Evolutionary conservation across 2,113 vertebrate species (phyloP).

Genomic region (Rhinichthys klamathensis): DNA sequence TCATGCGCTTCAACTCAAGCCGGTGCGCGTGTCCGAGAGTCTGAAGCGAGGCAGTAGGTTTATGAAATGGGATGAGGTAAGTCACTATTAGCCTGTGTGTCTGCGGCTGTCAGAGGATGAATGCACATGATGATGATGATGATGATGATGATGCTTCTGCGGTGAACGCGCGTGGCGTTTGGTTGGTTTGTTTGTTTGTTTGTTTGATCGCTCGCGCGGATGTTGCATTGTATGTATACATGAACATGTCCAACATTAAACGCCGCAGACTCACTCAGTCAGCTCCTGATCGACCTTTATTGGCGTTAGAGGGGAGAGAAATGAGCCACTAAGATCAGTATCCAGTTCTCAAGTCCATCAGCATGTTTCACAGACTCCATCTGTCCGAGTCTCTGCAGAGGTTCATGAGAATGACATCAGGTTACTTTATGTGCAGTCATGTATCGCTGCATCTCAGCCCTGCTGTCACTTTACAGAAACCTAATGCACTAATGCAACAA

Average conservation of each 20-base stretch:
- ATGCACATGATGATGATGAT: not conserved
- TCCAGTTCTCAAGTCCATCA: conserved; percentile 26
- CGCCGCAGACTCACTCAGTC: not conserved
- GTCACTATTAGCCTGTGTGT: conserved; percentile 50
- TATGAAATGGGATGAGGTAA: conserved; percentile 94
- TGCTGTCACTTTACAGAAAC: not conserved
- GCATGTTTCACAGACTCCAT: not conserved
- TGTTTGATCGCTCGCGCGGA: not conserved
- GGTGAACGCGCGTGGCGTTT: not conserved
- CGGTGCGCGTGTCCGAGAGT: conserved; percentile 79
- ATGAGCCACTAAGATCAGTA: not conserved
- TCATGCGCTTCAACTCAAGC: conserved; percentile 88
- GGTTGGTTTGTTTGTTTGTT: not conserved
- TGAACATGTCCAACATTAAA: not conserved
- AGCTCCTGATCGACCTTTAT: not conserved
- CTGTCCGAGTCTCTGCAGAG: conserved; percentile 5
- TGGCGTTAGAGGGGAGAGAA: not conserved
- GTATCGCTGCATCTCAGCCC: not conserved
- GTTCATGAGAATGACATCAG: conserved; percentile 1
- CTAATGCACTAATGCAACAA: not conserved
- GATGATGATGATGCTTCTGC: not conserved
- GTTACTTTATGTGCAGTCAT: conserved; percentile 12
- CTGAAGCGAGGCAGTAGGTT: conserved; percentile 89
- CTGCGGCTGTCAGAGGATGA: not conserved
- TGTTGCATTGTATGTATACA: not conserved